Percentiles rank a stretch among this genome's conserved stretches.
Evolutionary conservation across 1,140 invertebrate genomes (phyloP).

Genomic region (Pseudachorutes palmiensis): DNA sequence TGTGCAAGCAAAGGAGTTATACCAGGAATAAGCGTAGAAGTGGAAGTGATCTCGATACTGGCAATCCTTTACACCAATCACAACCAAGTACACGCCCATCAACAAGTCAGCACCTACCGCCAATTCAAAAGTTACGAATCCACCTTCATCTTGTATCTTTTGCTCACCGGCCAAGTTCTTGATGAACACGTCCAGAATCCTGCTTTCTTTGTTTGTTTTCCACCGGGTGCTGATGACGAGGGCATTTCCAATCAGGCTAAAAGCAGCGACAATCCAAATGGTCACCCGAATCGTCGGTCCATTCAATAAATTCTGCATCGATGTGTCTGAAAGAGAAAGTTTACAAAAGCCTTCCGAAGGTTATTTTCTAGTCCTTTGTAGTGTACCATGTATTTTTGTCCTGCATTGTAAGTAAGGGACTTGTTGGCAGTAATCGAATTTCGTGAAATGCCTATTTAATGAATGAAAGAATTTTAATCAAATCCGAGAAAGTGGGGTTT

Average conservation of each 20-base stretch:
- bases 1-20: constrained; percentile 58
- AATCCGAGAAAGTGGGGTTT: neutral
- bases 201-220: constrained; percentile 37
- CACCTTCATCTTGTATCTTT: neutral
- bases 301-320: constrained; percentile 56
- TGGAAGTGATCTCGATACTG: constrained; percentile 57
- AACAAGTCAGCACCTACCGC: constrained; percentile 60
- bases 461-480: constrained; percentile 24
- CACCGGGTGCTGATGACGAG: constrained; percentile 61
- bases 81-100: constrained; percentile 67
- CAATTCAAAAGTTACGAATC: neutral
- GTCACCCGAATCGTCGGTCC: constrained; percentile 55
- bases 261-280: constrained; percentile 62
- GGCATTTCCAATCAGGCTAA: constrained; percentile 58
- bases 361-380: no score
- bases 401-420: constrained; percentile 55
- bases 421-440: constrained; percentile 61
- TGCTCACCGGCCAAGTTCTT: constrained; percentile 58
- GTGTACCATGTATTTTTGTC: constrained; percentile 61
- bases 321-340: constrained; percentile 60
- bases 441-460: constrained; percentile 56
- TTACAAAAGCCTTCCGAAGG: no score
- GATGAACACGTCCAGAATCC: constrained; percentile 51
- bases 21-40: constrained; percentile 56
- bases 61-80: constrained; percentile 59